phyloP scores from a whole-genome alignment of 2,113 vertebrate species.

The Callocephalon fimbriatum region DNA sequence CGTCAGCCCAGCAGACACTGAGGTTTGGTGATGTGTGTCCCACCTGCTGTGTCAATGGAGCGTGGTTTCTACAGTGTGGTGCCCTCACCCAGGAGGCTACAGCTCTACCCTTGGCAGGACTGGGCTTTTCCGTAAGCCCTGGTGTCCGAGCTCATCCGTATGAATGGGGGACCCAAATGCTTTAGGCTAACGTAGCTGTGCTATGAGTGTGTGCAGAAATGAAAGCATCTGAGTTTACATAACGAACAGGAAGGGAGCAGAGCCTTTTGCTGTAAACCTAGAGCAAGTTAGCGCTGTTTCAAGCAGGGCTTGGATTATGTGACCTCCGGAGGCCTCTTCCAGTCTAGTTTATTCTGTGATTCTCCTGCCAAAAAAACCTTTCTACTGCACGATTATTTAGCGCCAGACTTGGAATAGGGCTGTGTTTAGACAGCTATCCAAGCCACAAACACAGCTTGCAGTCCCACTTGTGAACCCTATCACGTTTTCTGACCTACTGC shows the following conservation, averaged over 20 bases:
- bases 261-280: not conserved
- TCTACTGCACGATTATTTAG: not conserved
- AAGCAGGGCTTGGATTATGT: not conserved
- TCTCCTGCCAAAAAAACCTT: not conserved
- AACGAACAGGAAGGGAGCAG: fast-evolving
- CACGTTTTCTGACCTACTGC: fast-evolving
- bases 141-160: fast-evolving
- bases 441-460: fast-evolving
- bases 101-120: not conserved
- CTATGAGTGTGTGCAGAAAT: not conserved
- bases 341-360: not conserved
- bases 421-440: not conserved
- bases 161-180: not conserved
- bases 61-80: not conserved
- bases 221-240: not conserved
- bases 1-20: not conserved
- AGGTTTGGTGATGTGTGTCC: not conserved
- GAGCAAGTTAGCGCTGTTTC: fast-evolving
- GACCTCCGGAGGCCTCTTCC: not conserved
- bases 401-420: not conserved
- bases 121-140: not conserved
- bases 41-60: not conserved
- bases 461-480: not conserved
- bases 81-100: fast-evolving
- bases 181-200: not conserved